Conservation (phyloP, 1,140 invertebrate genomes). For the Heliconius eleuchia region DNA sequence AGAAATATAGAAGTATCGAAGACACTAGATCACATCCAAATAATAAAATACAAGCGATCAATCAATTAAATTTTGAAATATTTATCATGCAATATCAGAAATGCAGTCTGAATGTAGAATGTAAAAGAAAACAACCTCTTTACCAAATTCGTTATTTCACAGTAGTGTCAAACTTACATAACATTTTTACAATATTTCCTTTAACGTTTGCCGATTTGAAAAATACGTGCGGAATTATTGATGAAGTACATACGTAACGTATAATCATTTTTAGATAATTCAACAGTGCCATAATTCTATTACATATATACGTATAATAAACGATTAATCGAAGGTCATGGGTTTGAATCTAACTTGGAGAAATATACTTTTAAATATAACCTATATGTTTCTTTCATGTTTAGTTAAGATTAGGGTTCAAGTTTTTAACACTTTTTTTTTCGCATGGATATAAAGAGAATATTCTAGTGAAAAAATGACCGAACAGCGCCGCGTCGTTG, state of each 20-base stretch:
- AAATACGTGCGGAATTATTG: neutral
- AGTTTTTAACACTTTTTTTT: too few species aligned
- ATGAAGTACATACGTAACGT: neutral
- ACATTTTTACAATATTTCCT: neutral
- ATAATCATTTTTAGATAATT: neutral
- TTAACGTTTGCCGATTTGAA: neutral
- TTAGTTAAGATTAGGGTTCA: too few species aligned
- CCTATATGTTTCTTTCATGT: too few species aligned
- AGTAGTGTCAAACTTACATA: neutral
- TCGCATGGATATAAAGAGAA: too few species aligned
- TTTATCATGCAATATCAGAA: neutral
- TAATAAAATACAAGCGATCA: neutral
- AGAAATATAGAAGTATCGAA: too few species aligned
- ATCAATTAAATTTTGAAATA: neutral
- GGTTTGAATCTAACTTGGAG: neutral
- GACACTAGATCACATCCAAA: too few species aligned
- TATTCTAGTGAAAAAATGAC: too few species aligned
- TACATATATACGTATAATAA: too few species aligned
- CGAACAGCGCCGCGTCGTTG: too few species aligned
- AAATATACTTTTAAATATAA: neutral
- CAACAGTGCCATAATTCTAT: neutral
- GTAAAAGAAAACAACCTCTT: slow-evolving; percentile 19
- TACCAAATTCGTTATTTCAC: neutral
- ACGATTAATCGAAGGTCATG: too few species aligned
- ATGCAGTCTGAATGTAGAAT: neutral